Evolutionary conservation across 2,888 invertebrate species (phyloP).

Genomic region (Tortricodes alternella): DNA sequence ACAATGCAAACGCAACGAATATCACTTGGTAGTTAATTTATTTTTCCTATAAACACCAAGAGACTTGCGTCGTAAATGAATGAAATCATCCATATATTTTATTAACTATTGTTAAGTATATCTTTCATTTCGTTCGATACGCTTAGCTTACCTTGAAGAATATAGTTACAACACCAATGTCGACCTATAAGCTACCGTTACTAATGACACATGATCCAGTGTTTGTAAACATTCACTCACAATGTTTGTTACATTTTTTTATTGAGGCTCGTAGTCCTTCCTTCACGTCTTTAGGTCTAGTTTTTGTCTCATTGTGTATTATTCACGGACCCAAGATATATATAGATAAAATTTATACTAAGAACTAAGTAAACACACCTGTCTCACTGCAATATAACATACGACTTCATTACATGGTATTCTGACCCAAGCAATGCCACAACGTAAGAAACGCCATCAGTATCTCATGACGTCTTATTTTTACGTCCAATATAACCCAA

Average conservation of each 20-base stretch:
- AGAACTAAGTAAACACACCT: no score
- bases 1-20: background rate
- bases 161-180: constrained; percentile 53
- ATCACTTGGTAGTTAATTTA: no score
- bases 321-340: no score
- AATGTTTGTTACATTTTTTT: no score
- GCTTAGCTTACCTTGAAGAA: constrained; percentile 53
- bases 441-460: background rate
- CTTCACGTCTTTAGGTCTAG: no score
- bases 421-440: no score
- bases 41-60: background rate
- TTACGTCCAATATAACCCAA: constrained; percentile 1
- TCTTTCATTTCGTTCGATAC: background rate
- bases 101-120: background rate
- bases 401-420: no score
- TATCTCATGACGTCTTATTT: background rate
- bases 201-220: constrained; percentile 63
- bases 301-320: no score
- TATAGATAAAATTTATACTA: no score
- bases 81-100: background rate
- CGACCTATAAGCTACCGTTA: constrained; percentile 58
- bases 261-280: no score
- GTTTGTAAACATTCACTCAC: constrained; percentile 55
- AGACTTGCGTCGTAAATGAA: background rate
- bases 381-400: no score